A percentile compares a stretch with the other conserved stretches of the same genome.
Evolutionary conservation across 2,797 vertebrate species (phyloP).

Genomic region (Leuciscus waleckii): DNA sequence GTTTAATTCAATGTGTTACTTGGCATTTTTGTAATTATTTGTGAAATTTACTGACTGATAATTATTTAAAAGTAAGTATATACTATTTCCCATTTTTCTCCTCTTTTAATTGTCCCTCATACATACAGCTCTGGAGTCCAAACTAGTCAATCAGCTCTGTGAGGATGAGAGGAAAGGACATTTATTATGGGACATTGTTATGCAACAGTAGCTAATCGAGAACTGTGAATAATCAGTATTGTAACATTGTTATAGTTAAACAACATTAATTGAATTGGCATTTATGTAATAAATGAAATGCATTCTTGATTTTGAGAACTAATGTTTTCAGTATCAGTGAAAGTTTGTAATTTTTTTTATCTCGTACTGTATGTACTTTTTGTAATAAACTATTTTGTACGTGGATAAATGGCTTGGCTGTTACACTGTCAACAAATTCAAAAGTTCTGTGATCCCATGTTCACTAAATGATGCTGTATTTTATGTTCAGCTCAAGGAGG

Average conservation of each 20-base stretch:
- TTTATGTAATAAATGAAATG: slow-evolving; percentile 4
- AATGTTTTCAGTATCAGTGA: neutral
- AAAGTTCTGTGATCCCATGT: neutral
- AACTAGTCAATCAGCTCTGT: slow-evolving; percentile 91
- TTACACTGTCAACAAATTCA: neutral
- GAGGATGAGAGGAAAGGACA: slow-evolving; percentile 81
- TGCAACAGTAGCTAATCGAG: neutral
- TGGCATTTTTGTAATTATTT: neutral
- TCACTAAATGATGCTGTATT: neutral
- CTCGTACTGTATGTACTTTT: neutral
- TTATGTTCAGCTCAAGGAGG: neutral
- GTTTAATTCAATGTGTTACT: neutral
- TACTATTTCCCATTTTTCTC: neutral
- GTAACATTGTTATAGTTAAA: neutral
- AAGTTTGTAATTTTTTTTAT: slow-evolving; percentile 20
- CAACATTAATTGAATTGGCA: neutral
- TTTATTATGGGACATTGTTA: neutral
- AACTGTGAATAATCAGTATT: neutral
- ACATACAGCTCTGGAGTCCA: slow-evolving; percentile 84
- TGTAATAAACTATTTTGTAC: slow-evolving; percentile 32
- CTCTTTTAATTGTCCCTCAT: neutral
- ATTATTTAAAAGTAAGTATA: neutral
- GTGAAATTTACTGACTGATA: neutral
- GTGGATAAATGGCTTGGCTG: neutral
- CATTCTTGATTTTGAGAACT: neutral